Base-by-base conservation (phyloP, 2,113 vertebrate genomes). In the Bubalus kerabau region DNA sequence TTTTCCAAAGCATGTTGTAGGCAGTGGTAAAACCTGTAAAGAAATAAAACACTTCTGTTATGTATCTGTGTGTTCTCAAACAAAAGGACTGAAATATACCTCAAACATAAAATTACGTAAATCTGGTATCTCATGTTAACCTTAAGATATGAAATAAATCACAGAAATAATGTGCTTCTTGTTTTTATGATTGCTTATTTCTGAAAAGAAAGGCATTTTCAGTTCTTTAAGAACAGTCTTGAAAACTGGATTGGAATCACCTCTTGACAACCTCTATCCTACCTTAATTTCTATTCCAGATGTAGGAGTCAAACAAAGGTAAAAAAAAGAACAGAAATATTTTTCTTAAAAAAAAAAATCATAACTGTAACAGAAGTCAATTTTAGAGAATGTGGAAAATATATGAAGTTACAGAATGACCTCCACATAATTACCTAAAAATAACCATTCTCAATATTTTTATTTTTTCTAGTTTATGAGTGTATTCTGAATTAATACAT, bases 11-110 rank as follows among this genome's bases (percentile, higher is more conserved):
- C 99, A 57, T 97, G 56, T 74, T 98, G 99, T 19, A 99, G 98
- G 95, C 98, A 97, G 57, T 95, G 98, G 52, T 99, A 99, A 97
- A 99, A 99, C 87, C 99, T 99, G 67, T 28, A 48, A 95, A 97
- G 6, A 98, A 96, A 98, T 17, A 97, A 97, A 97, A 2, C 1
- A 57, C 0, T 11, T n/a, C 43, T 81, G 57, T 46, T 83, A 91
- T 7, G 40, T 43, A 82, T 32, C 12, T 87, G 67, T 52, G 60
- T 2, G 8, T 82, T 94, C 16, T 76, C 15, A 95, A 96, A 78
- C 21, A 2, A 8, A 94, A 50, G 71, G 36, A 90, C 16, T 57
- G 21, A 95, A 95, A 54, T 89, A 89, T 0, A 90, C 5, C 14
- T n/a, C 60, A 4, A 54, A 71, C 10, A 54, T 5, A 83, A 76